Conservation (phyloP, 2,113 vertebrate genomes). For the Chelonoidis abingdonii region DNA sequence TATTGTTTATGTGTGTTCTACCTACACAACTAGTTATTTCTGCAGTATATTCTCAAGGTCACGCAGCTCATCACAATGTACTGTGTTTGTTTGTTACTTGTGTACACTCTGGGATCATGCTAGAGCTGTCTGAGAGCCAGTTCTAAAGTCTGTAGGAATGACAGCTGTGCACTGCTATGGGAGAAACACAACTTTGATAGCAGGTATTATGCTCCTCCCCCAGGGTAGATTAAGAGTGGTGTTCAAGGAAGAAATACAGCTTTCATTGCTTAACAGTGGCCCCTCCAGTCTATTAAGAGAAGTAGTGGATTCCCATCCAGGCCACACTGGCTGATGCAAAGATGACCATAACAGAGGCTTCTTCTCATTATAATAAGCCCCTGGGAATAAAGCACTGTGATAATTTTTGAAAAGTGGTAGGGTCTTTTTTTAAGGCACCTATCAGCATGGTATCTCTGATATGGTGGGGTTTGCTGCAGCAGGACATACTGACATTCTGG, state of each 20-base stretch:
- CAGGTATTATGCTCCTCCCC: neutral
- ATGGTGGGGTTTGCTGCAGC: slow-evolving; percentile 8
- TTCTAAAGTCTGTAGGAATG: neutral
- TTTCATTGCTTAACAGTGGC: neutral
- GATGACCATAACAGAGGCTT: neutral
- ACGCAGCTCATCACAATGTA: slow-evolving; percentile 2
- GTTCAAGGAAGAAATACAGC: slow-evolving; percentile 31
- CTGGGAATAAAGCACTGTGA: neutral
- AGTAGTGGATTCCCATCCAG: neutral
- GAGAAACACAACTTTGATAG: neutral
- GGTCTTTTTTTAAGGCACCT: slow-evolving; percentile 61
- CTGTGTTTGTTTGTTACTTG: neutral
- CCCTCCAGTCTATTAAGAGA: slow-evolving; percentile 10
- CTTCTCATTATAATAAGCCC: neutral
- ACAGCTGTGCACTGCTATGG: neutral
- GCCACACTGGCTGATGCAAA: neutral
- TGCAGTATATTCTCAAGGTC: slow-evolving; percentile 18
- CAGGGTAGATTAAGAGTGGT: neutral
- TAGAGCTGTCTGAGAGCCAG: rapidly evolving
- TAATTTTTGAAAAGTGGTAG: neutral
- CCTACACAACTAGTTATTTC: neutral
- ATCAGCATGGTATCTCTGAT: slow-evolving; percentile 39
- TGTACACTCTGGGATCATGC: neutral
- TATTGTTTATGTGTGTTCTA: slow-evolving; percentile 28
- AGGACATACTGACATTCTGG: slow-evolving; percentile 18